Percentiles rank a stretch among this genome's conserved stretches.
phyloP scores from a whole-genome alignment of 2,888 invertebrate genomes.

The Nomada hirtipes region DNA sequence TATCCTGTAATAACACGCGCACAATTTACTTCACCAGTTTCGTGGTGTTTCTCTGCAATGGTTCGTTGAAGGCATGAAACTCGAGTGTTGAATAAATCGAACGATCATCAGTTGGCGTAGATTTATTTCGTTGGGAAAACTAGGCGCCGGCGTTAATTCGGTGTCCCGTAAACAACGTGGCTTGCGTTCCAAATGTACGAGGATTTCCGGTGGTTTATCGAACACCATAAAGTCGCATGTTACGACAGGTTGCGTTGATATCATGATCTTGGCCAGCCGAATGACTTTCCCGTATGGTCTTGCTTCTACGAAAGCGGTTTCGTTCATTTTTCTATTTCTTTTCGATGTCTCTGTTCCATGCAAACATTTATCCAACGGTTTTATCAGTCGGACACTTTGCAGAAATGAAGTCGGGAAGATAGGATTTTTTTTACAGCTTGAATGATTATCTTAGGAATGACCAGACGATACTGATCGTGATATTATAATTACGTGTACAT shows the following conservation, averaged over 20 bases:
- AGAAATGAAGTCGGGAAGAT: not conserved
- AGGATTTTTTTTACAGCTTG: not conserved
- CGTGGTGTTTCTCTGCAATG: not conserved
- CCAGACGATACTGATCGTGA: not conserved
- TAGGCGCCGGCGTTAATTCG: slow-evolving; percentile 48
- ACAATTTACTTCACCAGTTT: slow-evolving; percentile 25
- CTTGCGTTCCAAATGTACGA: slow-evolving; percentile 32
- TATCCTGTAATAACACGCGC: slow-evolving; percentile 26
- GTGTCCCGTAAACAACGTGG: slow-evolving; percentile 52
- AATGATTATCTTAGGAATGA: not conserved
- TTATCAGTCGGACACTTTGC: not conserved
- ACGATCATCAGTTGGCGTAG: slow-evolving; percentile 44
- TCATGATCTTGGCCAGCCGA: slow-evolving; percentile 26
- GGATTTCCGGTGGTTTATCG: slow-evolving; percentile 54
- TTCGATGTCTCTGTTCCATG: not conserved
- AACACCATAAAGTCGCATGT: slow-evolving; percentile 35
- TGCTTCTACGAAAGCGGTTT: not conserved
- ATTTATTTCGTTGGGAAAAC: slow-evolving; percentile 36
- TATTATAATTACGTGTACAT: not conserved
- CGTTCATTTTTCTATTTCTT: not conserved
- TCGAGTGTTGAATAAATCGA: slow-evolving; percentile 43
- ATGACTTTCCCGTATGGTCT: slow-evolving; percentile 31
- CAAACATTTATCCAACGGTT: not conserved
- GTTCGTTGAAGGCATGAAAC: slow-evolving; percentile 21
- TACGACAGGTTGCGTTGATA: slow-evolving; percentile 10